A percentile compares a stretch with the other conserved stretches of the same genome.
These are phyloP conservation scores for Enteromius treurensis DNA, from an alignment of 2,797 vertebrate species.

Conservation along the genomic window DNA sequence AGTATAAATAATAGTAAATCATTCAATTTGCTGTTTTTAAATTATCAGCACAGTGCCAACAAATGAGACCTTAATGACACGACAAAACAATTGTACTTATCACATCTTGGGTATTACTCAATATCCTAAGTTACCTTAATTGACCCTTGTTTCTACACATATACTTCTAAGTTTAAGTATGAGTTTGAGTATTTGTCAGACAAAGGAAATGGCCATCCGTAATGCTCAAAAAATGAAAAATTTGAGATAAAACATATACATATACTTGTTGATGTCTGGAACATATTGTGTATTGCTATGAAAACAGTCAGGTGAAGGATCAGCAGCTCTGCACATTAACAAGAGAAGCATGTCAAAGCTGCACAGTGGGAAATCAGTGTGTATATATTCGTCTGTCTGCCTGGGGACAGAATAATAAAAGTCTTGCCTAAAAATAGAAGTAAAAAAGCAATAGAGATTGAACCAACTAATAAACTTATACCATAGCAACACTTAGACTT, in stretches of 20 bases:
- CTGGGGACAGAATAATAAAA: slow-evolving; percentile 32
- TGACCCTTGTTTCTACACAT: background rate
- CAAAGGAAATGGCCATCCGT: background rate
- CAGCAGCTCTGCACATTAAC: slow-evolving; percentile 14
- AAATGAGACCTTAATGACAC: background rate
- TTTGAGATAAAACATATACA: background rate
- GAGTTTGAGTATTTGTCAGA: background rate
- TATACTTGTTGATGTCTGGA: slow-evolving; percentile 6
- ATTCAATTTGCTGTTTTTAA: background rate
- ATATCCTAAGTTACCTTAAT: background rate
- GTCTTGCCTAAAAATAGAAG: slow-evolving; percentile 29
- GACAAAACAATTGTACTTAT: background rate
- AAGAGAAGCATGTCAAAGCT: slow-evolving; percentile 34
- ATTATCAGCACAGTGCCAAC: background rate
- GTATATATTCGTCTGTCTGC: slow-evolving; percentile 38
- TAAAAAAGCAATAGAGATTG: slow-evolving; percentile 13
- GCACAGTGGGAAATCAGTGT: slow-evolving; percentile 31
- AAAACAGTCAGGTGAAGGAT: slow-evolving; percentile 9
- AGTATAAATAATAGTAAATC: background rate
- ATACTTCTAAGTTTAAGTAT: background rate
- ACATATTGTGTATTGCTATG: slow-evolving; percentile 1
- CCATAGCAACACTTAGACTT: slow-evolving; percentile 25
- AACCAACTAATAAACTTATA: slow-evolving; percentile 29
- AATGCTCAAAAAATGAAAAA: background rate
- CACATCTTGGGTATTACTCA: background rate